These are phyloP conservation scores for Palythoa heliodiscus DNA, from an alignment of 92 coral and sea anemone species.

Conservation along the genomic window DNA sequence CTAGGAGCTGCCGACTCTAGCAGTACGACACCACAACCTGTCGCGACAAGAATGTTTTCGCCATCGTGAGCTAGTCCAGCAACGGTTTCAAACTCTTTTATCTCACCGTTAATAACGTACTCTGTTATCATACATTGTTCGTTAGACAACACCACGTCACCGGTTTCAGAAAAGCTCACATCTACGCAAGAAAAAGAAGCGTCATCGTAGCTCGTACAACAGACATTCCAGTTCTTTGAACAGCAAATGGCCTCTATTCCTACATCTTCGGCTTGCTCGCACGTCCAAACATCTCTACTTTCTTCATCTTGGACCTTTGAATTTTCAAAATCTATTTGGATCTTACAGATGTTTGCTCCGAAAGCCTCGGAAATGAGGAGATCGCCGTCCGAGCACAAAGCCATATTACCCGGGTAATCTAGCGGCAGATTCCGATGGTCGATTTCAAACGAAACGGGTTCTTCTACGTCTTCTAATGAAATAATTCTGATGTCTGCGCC, in stretches of 20 bases:
- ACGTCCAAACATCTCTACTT: constrained; percentile 25
- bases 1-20: constrained; percentile 53
- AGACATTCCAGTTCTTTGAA: constrained; percentile 20
- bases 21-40: constrained; percentile 31
- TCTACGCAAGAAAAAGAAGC: constrained; percentile 5
- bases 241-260: constrained; percentile 7
- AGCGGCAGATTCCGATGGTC: neutral
- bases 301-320: constrained; percentile 20
- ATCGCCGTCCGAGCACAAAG: constrained; percentile 1
- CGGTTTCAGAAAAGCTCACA: constrained; percentile 17
- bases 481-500: constrained; percentile 31
- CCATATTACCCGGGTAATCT: constrained; percentile 7
- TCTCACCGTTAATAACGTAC: constrained; percentile 48
- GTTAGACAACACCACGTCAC: constrained; percentile 34
- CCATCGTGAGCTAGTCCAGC: constrained; percentile 56
- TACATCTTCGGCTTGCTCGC: neutral
- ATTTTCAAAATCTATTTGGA: constrained; percentile 26
- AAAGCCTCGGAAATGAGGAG: neutral
- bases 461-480: neutral
- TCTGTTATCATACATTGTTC: constrained; percentile 41
- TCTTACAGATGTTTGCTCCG: neutral
- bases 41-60: constrained; percentile 49
- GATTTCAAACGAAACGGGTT: neutral
- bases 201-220: neutral
- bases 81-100: neutral